Percentiles rank a stretch among this genome's conserved stretches.
phyloP scores from a whole-genome alignment of 2,888 invertebrate genomes.

The Ophion ellenae region DNA sequence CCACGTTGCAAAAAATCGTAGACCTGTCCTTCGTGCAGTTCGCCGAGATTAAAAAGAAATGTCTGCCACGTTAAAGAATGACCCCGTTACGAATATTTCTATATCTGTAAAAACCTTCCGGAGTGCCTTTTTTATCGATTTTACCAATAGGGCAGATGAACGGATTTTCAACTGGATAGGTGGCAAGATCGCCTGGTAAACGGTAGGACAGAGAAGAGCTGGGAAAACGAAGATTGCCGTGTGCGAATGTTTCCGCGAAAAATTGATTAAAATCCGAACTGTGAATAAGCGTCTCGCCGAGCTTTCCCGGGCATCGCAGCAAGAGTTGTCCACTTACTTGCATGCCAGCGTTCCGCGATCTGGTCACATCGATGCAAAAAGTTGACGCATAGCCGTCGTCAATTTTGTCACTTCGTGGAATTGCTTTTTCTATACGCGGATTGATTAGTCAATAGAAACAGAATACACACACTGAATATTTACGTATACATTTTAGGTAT shows the following conservation, averaged over 20 bases:
- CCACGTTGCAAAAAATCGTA: no score
- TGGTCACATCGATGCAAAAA: not conserved
- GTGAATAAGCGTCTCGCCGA: conserved; percentile 12
- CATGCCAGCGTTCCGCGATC: not conserved
- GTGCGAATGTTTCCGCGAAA: not conserved
- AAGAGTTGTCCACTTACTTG: not conserved
- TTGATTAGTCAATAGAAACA: not conserved
- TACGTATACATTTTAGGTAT: no score
- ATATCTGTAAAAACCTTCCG: no score
- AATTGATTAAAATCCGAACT: conserved; percentile 48
- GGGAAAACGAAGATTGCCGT: not conserved
- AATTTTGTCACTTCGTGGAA: conserved; percentile 54
- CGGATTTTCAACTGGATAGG: not conserved
- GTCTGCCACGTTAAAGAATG: no score
- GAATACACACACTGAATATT: not conserved
- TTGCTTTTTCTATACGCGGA: conserved; percentile 30
- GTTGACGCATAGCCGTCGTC: not conserved
- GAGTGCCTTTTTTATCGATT: no score
- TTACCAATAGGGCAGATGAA: no score
- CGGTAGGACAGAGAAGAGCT: not conserved
- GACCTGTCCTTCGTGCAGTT: no score
- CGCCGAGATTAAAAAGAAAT: no score
- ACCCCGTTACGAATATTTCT: no score
- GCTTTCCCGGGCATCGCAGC: not conserved
- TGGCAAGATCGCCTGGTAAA: no score